Evolutionary conservation across 2,113 vertebrate species (phyloP).

Genomic region (Toxotes jaculatrix): DNA sequence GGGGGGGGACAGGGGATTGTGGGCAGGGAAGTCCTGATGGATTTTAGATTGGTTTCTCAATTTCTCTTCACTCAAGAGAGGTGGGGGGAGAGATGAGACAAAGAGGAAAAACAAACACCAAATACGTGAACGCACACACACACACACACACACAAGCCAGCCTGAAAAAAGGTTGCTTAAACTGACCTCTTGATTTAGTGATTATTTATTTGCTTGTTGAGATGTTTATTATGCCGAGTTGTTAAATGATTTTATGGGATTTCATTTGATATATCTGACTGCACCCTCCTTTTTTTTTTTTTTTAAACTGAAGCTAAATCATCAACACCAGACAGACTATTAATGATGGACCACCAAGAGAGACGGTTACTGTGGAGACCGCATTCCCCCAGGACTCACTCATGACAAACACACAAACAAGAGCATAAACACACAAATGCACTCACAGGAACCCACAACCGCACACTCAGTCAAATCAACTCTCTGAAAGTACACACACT

Average conservation of each 20-base stretch:
- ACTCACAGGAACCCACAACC: slow-evolving; percentile 37
- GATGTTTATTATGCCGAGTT: slow-evolving; percentile 67
- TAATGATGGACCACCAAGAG: slow-evolving; percentile 77
- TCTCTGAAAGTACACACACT: slow-evolving; percentile 10
- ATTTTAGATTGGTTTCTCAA: slow-evolving; percentile 90
- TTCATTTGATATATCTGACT: slow-evolving; percentile 63
- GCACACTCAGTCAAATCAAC: slow-evolving; percentile 31
- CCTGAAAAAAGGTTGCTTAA: slow-evolving; percentile 51
- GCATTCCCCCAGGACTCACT: slow-evolving; percentile 71
- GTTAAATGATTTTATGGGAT: slow-evolving; percentile 74
- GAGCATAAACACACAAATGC: slow-evolving; percentile 55
- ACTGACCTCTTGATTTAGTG: slow-evolving; percentile 67
- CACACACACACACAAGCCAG: slow-evolving; percentile 28
- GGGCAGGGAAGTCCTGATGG: slow-evolving; percentile 85
- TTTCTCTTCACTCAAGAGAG: slow-evolving; percentile 82
- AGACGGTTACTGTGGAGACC: slow-evolving; percentile 79
- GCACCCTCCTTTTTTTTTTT: slow-evolving; percentile 5
- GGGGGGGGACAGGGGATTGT: slow-evolving; percentile 62
- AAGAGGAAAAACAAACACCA: slow-evolving; percentile 83
- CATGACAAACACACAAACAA: slow-evolving; percentile 72
- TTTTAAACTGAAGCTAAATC: slow-evolving; percentile 63
- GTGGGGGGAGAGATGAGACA: slow-evolving; percentile 76
- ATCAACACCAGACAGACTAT: slow-evolving; percentile 76
- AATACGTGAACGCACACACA: slow-evolving; percentile 51
- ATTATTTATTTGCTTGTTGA: slow-evolving; percentile 73